Conservation (phyloP, 2,888 invertebrate species). For the Chorisops tibialis region DNA sequence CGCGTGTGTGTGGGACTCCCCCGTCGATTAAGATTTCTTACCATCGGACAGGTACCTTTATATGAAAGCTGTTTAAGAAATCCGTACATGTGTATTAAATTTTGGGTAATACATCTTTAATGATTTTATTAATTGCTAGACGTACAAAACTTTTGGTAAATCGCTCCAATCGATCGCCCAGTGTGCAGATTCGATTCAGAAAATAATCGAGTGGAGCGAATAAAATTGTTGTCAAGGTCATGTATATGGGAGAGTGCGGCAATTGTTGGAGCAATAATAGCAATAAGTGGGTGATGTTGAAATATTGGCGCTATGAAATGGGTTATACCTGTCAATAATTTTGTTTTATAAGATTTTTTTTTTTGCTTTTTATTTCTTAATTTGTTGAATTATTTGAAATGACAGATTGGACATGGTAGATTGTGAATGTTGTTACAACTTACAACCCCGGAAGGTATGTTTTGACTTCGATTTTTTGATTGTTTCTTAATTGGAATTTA, state of each 20-base stretch:
- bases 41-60: no score
- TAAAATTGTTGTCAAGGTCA: conserved; percentile 15
- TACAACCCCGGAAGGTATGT: no score
- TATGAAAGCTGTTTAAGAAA: not conserved
- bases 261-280: not conserved
- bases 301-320: conserved; percentile 7
- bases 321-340: conserved; percentile 23
- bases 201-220: not conserved
- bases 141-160: not conserved
- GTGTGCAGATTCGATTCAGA: not conserved
- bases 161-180: not conserved
- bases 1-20: not conserved
- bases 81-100: no score
- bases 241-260: not conserved
- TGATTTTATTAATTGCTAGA: conserved; percentile 20
- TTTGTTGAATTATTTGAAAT: no score
- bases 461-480: no score
- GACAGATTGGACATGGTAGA: no score
- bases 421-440: no score
- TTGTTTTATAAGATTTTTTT: conserved; percentile 7
- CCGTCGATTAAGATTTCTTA: conserved; percentile 2
- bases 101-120: conserved; percentile 19
- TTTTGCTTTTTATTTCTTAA: no score
- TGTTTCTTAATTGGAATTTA: no score
- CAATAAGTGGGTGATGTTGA: conserved; percentile 24